Evolutionary conservation across 2,113 vertebrate species (phyloP).

Genomic region (Mobula hypostoma): DNA sequence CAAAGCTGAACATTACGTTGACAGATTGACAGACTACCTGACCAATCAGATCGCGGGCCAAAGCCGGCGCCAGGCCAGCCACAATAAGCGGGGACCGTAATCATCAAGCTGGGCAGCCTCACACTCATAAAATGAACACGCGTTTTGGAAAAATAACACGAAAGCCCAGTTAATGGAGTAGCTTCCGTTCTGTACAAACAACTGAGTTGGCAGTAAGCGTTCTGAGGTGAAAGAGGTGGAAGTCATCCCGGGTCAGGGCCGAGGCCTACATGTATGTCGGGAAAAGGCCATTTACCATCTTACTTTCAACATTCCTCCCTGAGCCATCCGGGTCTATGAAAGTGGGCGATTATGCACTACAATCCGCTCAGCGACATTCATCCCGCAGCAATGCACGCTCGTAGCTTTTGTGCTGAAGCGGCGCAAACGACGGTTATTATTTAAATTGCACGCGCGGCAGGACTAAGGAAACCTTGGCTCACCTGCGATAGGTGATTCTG

Average conservation of each 20-base stretch:
- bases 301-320: not conserved
- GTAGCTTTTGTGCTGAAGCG: not conserved
- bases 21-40: not conserved
- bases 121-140: not conserved
- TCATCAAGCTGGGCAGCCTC: not conserved
- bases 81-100: not conserved
- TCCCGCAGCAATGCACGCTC: not conserved
- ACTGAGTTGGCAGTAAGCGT: not conserved
- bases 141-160: not conserved
- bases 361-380: not conserved
- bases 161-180: not conserved
- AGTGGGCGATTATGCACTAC: not conserved
- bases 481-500: not conserved
- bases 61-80: not conserved
- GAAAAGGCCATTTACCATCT: not conserved
- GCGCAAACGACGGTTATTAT: not conserved
- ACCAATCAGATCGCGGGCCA: not conserved
- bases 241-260: too few relatives aligned
- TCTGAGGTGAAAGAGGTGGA: not conserved
- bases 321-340: not conserved
- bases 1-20: not conserved
- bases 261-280: not conserved
- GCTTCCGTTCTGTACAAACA: not conserved
- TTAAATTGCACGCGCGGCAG: not conserved
- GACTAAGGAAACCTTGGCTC: not conserved